Percentiles rank a stretch among this genome's conserved stretches.
Conservation (phyloP, 2,113 vertebrate species). For the Motacilla alba region DNA sequence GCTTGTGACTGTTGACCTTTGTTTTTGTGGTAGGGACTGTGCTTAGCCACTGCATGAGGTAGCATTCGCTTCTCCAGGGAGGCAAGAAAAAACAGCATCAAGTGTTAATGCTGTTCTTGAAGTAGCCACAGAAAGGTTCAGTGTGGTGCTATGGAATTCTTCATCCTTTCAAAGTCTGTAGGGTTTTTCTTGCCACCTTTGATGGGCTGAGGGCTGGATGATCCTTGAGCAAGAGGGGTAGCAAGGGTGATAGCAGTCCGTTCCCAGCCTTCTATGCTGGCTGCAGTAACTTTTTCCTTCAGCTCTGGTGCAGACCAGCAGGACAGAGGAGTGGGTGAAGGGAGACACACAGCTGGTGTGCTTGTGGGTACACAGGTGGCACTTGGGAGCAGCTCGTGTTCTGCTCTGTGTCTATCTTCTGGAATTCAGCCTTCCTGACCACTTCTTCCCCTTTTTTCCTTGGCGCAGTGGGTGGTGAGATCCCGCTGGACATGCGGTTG, state of each 20-base stretch:
- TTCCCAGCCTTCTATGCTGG: accelerated
- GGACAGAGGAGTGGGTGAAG: accelerated
- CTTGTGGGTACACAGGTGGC: neutral
- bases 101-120: neutral
- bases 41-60: neutral
- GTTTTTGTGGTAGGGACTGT: neutral
- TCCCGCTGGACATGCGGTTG: constrained; percentile 93
- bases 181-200: neutral
- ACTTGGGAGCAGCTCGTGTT: neutral
- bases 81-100: neutral
- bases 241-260: neutral
- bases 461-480: constrained; percentile 88
- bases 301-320: neutral
- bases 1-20: neutral
- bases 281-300: neutral
- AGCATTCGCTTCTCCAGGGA: neutral
- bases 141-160: neutral
- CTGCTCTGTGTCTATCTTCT: neutral
- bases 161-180: neutral
- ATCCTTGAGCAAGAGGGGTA: neutral
- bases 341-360: neutral
- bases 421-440: constrained; percentile 28
- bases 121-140: neutral
- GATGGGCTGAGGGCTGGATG: neutral
- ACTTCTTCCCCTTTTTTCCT: constrained; percentile 15